phyloP scores from a whole-genome alignment of 1,140 invertebrate species.

The Thaumatotibia leucotreta region DNA sequence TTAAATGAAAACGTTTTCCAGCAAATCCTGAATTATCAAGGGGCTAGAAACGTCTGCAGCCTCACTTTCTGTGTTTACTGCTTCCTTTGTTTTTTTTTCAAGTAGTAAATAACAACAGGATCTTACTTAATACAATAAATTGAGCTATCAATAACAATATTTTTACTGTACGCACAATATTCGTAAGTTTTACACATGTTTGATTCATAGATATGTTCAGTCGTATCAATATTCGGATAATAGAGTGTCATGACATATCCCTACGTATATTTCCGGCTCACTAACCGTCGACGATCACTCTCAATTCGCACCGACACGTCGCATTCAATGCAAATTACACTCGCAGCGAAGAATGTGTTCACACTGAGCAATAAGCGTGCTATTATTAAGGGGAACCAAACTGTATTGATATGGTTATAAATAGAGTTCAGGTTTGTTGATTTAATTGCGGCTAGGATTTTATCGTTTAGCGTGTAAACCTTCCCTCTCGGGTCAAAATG shows the following conservation, averaged over 20 bases:
- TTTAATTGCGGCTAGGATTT: no score
- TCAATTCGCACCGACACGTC: constrained; percentile 12
- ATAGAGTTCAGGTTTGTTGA: no score
- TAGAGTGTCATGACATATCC: background rate
- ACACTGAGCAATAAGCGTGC: background rate
- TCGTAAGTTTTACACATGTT: background rate
- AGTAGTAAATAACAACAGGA: background rate
- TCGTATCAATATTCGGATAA: background rate
- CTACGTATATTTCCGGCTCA: constrained; percentile 1
- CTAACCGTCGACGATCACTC: constrained; percentile 1
- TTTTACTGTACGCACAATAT: background rate
- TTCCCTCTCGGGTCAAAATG: no score
- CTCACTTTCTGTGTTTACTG: background rate
- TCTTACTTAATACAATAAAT: no score
- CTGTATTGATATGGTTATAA: no score
- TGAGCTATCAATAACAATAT: no score
- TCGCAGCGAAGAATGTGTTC: constrained; percentile 16
- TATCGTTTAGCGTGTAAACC: no score
- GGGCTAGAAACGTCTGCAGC: no score
- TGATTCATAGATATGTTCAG: background rate
- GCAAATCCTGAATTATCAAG: no score
- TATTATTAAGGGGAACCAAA: no score
- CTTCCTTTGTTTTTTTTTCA: background rate
- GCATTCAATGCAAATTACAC: constrained; percentile 36
- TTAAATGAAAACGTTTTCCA: no score